Evolutionary conservation across 2,888 invertebrate species (phyloP).

Genomic region (Syrista parreyssii): DNA sequence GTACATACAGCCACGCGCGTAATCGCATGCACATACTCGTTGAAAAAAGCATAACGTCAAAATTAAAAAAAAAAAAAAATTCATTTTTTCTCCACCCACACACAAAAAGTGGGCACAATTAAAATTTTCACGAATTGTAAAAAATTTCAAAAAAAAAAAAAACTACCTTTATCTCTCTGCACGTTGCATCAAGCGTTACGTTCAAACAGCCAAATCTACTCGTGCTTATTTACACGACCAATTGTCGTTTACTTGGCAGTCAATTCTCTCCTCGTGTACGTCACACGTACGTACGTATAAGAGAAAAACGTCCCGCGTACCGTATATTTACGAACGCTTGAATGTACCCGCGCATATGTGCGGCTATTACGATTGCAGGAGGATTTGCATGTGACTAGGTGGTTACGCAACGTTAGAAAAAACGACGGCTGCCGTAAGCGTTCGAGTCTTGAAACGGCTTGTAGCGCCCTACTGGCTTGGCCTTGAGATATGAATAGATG

Average conservation of each 20-base stretch:
- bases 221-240: background rate
- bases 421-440: background rate
- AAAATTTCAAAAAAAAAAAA: no score
- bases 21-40: background rate
- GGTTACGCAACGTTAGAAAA: constrained; percentile 7
- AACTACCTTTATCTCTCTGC: no score
- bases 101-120: constrained; percentile 19
- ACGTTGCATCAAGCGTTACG: constrained; percentile 9
- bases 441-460: constrained; percentile 4
- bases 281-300: background rate
- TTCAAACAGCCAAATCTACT: constrained; percentile 12
- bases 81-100: constrained; percentile 14
- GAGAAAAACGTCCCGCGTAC: background rate
- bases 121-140: background rate
- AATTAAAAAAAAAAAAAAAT: background rate
- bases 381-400: constrained; percentile 1
- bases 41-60: constrained; percentile 2
- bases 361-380: background rate
- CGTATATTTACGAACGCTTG: background rate
- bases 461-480: constrained; percentile 42
- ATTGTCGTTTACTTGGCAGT: background rate
- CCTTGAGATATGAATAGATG: constrained; percentile 61
- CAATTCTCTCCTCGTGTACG: background rate
- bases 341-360: background rate
- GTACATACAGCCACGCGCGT: background rate